Conservation (phyloP, 1,140 invertebrate species). For the Drosophila tristis region DNA sequence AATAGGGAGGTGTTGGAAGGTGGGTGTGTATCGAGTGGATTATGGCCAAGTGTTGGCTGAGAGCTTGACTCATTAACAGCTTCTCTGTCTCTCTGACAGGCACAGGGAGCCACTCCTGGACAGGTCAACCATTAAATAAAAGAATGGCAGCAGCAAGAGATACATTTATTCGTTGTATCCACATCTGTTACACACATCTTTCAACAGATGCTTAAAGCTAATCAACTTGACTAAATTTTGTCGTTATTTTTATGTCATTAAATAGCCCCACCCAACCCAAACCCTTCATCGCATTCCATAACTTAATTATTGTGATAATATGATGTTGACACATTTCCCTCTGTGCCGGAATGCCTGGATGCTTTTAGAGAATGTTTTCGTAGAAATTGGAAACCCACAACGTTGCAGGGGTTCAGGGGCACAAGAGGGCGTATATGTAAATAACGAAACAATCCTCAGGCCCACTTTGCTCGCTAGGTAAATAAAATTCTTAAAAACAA, state of each 20-base stretch:
- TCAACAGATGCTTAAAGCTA: slow-evolving; percentile 8
- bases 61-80: slow-evolving; percentile 72
- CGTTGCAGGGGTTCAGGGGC: not conserved
- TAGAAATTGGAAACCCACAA: slow-evolving; percentile 21
- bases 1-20: not conserved
- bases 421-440: slow-evolving; percentile 12
- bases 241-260: not conserved
- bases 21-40: slow-evolving; percentile 29
- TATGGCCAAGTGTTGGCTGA: slow-evolving; percentile 27
- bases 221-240: slow-evolving; percentile 14
- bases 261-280: slow-evolving; percentile 5
- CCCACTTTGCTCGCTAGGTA: slow-evolving; percentile 38
- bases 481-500: slow-evolving; percentile 56
- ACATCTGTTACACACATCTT: not conserved
- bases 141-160: slow-evolving; percentile 28
- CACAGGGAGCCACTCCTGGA: slow-evolving; percentile 18
- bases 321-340: slow-evolving; percentile 12
- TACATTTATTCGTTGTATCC: not conserved
- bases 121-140: slow-evolving; percentile 58
- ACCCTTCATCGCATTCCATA: not conserved
- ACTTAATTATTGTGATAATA: slow-evolving; percentile 31
- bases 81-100: slow-evolving; percentile 43
- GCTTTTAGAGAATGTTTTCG: slow-evolving; percentile 12
- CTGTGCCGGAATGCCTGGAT: too few species aligned
- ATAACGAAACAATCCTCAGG: slow-evolving; percentile 62